These are phyloP conservation scores for Corythoichthys haematopterus DNA, from an alignment of 2,113 vertebrate genomes.

Conservation along the genomic window DNA sequence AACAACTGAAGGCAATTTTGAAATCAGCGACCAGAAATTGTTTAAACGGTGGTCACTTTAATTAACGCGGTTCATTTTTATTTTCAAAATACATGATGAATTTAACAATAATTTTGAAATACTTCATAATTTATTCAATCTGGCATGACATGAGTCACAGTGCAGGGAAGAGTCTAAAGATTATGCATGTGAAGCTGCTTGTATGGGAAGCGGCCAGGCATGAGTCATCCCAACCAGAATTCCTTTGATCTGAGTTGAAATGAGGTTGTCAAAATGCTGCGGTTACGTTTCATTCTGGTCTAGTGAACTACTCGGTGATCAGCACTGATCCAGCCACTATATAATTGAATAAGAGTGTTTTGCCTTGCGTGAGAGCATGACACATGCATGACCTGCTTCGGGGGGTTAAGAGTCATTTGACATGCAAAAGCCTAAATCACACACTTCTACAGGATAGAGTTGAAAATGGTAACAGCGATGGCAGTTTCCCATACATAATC, in stretches of 20 bases:
- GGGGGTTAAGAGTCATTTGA: not conserved
- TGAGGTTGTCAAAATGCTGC: not conserved
- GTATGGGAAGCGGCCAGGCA: not conserved
- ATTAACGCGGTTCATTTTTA: not conserved
- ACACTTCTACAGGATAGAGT: conserved; percentile 1
- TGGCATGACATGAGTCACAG: conserved; percentile 3
- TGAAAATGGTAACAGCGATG: not conserved
- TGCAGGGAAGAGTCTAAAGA: not conserved
- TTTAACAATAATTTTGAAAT: conserved; percentile 5
- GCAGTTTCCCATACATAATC: not conserved
- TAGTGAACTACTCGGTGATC: conserved; percentile 2
- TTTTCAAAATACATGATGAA: not conserved
- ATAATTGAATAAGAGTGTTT: conserved; percentile 5
- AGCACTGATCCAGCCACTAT: not conserved
- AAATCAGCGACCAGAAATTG: too few relatives aligned
- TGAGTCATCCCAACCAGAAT: conserved; percentile 1
- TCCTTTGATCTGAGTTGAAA: conserved; percentile 1
- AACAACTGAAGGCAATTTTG: too few relatives aligned
- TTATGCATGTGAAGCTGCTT: not conserved
- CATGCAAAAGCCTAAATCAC: not conserved
- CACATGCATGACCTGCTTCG: not conserved
- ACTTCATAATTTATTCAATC: conserved; percentile 10
- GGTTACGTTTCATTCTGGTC: not conserved
- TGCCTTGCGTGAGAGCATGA: conserved; percentile 1
- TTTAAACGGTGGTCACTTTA: too few relatives aligned